Evolutionary conservation across 2,888 invertebrate genomes (phyloP).

Genomic region (Limnephilus rhombicus): DNA sequence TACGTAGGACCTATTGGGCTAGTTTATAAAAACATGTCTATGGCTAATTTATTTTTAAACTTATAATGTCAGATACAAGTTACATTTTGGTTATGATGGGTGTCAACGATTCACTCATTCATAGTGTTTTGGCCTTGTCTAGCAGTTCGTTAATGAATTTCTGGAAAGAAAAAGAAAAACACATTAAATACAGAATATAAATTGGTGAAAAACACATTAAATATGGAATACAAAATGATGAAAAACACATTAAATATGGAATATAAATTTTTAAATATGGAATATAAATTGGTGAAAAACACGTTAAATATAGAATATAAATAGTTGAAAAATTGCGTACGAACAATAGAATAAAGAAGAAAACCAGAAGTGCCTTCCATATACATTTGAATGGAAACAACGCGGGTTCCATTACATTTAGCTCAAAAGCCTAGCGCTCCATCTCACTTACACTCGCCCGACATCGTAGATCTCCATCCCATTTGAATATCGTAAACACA

Average conservation of each 20-base stretch:
- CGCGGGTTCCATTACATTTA: too few species aligned
- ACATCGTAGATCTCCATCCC: too few species aligned
- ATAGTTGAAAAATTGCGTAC: neutral
- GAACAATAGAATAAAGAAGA: too few species aligned
- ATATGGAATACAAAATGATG: neutral
- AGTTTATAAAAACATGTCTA: conserved; percentile 63
- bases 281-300: conserved; percentile 49
- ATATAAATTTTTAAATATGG: neutral
- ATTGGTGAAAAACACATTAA: neutral
- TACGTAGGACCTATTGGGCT: conserved; percentile 41
- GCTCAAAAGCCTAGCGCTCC: too few species aligned
- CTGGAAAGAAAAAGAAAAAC: conserved; percentile 77
- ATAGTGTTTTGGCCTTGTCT: conserved; percentile 93
- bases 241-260: conserved; percentile 46
- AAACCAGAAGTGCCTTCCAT: too few species aligned
- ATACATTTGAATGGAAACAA: too few species aligned
- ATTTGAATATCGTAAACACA: too few species aligned
- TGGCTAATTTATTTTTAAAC: conserved; percentile 64
- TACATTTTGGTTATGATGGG: conserved; percentile 64
- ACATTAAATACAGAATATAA: conserved; percentile 4
- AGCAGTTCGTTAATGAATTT: conserved; percentile 94
- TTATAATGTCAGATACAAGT: conserved; percentile 60
- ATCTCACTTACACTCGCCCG: too few species aligned
- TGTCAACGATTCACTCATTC: conserved; percentile 70
- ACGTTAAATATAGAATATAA: conserved; percentile 7